phyloP scores from a whole-genome alignment of 2,113 vertebrate species.

The Triplophysa tibetana region DNA sequence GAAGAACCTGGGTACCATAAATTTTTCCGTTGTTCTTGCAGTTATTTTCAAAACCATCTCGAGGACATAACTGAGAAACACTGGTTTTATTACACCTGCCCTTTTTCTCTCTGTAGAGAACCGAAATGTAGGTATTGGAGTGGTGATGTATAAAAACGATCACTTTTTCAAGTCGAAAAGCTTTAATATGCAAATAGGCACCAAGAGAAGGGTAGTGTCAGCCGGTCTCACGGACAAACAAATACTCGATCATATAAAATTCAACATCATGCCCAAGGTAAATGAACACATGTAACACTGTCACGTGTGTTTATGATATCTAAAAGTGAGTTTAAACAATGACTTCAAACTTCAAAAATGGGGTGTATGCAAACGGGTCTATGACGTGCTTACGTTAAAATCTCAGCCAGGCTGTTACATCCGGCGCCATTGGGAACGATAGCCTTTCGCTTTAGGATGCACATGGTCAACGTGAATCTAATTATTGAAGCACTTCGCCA shows the following conservation, averaged over 20 bases:
- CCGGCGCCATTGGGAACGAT: no score
- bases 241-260: conserved; percentile 44
- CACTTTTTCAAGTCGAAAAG: conserved; percentile 56
- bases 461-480: no score
- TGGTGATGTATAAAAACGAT: conserved; percentile 69
- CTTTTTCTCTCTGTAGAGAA: background rate
- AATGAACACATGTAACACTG: background rate
- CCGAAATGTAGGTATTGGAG: conserved; percentile 51
- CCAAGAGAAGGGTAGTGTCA: conserved; percentile 59
- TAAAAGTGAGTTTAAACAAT: no score
- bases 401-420: no score
- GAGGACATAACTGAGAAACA: background rate
- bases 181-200: background rate
- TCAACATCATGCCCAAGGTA: background rate
- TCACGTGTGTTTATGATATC: background rate
- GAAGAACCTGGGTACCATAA: background rate
- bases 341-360: no score
- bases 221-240: conserved; percentile 19
- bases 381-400: no score
- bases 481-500: no score
- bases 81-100: background rate
- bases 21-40: background rate
- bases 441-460: no score
- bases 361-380: no score
- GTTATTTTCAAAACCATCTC: background rate